Evolutionary conservation across 1,140 invertebrate genomes (phyloP).

Genomic region (Macrobrachium nipponense): DNA sequence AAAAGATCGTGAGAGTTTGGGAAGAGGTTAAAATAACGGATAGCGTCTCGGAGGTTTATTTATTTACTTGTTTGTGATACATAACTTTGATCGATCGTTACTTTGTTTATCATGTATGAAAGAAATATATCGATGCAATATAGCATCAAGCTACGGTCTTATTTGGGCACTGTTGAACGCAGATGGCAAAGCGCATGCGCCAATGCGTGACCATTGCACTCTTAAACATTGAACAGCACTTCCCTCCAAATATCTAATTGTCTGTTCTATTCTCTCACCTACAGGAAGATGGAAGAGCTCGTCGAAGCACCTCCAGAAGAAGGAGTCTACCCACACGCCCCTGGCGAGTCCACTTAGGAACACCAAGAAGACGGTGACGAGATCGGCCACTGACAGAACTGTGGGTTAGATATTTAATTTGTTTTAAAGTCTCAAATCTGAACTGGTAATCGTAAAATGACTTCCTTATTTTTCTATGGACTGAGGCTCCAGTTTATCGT

Average conservation of each 20-base stretch:
- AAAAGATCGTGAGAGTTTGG: no score
- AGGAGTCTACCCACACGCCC: conserved; percentile 22
- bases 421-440: not conserved
- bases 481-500: not conserved
- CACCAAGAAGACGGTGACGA: conserved; percentile 11
- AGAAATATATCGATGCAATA: not conserved
- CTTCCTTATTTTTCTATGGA: no score
- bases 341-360: conserved; percentile 34
- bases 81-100: no score
- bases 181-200: no score
- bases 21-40: no score
- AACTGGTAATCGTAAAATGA: not conserved
- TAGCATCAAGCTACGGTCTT: not conserved
- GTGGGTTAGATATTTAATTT: not conserved
- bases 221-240: no score
- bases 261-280: not conserved
- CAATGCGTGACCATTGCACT: no score
- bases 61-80: no score
- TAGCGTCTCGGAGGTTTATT: no score
- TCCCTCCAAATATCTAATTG: no score
- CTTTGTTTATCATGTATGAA: no score
- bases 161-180: not conserved
- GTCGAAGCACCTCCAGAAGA: conserved; percentile 4
- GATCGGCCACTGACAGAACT: conserved; percentile 32
- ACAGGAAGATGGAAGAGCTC: not conserved